phyloP scores from a whole-genome alignment of 2,113 vertebrate genomes.

The Eudorcas thomsonii region DNA sequence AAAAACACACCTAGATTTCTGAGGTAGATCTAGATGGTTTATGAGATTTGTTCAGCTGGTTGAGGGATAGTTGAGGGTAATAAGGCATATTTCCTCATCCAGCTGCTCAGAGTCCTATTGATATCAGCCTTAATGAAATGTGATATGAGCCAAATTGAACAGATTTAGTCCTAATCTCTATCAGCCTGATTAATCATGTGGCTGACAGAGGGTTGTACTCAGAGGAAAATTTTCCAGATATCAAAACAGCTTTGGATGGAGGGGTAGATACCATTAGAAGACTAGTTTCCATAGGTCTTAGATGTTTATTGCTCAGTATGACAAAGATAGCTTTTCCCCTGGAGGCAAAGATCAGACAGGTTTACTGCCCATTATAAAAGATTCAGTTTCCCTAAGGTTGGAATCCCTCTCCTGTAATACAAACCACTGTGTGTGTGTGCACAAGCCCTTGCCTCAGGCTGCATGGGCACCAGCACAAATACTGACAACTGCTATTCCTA shows the following conservation, averaged over 20 bases:
- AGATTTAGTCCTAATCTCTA: background rate
- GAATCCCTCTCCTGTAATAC: background rate
- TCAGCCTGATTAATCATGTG: background rate
- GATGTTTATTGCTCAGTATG: background rate
- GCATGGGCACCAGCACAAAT: background rate
- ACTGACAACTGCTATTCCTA: background rate
- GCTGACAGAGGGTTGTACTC: background rate
- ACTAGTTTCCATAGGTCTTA: background rate
- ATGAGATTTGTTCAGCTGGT: background rate
- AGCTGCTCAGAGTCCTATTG: background rate
- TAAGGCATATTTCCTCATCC: background rate
- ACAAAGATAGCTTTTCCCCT: background rate
- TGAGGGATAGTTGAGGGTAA: background rate
- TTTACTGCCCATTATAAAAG: background rate
- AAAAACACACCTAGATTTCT: background rate
- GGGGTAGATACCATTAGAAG: background rate
- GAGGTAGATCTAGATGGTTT: background rate
- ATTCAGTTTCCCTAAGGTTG: background rate
- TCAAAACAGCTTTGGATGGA: background rate
- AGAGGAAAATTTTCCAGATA: background rate
- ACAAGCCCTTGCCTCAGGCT: background rate
- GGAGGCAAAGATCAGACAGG: background rate
- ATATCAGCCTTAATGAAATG: background rate
- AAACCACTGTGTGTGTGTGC: background rate
- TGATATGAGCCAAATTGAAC: background rate